A percentile compares a stretch with the other conserved stretches of the same genome.
Evolutionary conservation across 2,797 vertebrate species (phyloP).

Genomic region (Calcarius lapponicus): DNA sequence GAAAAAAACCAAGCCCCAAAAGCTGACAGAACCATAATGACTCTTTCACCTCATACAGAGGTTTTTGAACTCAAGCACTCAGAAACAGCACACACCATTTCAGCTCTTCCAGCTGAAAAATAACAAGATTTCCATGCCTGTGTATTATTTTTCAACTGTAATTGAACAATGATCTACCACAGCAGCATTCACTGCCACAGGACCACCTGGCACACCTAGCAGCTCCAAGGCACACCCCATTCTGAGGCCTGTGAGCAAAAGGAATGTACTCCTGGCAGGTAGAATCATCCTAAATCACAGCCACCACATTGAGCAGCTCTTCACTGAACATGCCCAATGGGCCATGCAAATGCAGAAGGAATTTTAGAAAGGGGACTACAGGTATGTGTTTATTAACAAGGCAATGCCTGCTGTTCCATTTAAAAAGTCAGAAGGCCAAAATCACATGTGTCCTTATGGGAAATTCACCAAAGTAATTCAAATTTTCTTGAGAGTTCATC

Average conservation of each 20-base stretch:
- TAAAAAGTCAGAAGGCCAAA: background rate
- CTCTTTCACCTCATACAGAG: background rate
- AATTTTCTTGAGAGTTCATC: background rate
- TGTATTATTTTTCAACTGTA: background rate
- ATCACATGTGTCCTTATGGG: rapidly evolving
- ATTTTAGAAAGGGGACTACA: background rate
- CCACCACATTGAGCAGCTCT: background rate
- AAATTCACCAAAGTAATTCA: background rate
- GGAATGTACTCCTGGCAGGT: background rate
- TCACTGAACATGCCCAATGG: background rate
- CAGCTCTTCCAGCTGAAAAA: background rate
- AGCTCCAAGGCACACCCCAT: background rate
- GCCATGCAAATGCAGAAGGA: background rate
- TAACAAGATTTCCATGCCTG: background rate
- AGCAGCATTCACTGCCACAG: background rate
- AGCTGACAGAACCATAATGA: background rate
- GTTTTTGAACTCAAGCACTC: background rate
- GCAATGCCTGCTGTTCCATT: background rate
- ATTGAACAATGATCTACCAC: background rate
- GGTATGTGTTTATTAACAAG: background rate
- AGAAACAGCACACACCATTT: background rate
- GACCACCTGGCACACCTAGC: background rate
- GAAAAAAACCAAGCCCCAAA: background rate
- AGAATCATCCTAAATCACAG: background rate
- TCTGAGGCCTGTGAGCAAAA: background rate